phyloP scores from a whole-genome alignment of 2,797 vertebrate species.

The Enteromius thamalakanensis region DNA sequence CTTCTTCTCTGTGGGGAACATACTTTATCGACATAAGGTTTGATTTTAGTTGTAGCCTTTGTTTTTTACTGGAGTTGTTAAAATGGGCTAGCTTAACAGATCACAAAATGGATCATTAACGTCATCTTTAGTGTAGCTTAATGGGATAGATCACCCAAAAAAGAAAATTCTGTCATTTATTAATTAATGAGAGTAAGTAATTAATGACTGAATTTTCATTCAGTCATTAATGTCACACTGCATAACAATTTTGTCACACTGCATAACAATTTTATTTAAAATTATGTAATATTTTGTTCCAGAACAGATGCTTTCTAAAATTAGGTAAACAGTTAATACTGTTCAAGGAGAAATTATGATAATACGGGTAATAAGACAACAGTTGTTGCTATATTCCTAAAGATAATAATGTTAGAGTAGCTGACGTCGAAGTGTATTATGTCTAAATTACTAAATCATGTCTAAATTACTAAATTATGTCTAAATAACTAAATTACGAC shows the following conservation, averaged over 20 bases:
- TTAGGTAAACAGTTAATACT: not conserved
- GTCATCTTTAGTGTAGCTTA: not conserved
- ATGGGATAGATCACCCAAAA: too few relatives aligned
- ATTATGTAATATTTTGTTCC: not conserved
- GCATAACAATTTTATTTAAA: too few relatives aligned
- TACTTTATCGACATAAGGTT: constrained; percentile 1
- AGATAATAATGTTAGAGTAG: too few relatives aligned
- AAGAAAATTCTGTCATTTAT: too few relatives aligned
- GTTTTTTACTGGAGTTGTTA: constrained; percentile 9
- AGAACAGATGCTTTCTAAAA: not conserved
- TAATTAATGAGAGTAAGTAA: too few relatives aligned
- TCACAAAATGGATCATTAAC: not conserved
- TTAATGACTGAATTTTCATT: too few relatives aligned
- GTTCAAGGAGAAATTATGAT: not conserved
- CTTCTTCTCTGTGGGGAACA: constrained; percentile 18
- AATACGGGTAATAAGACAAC: not conserved
- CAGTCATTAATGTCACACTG: too few relatives aligned
- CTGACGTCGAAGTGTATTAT: too few relatives aligned
- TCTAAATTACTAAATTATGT: too few relatives aligned
- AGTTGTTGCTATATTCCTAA: not conserved
- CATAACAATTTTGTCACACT: too few relatives aligned
- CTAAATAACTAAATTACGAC: not conserved
- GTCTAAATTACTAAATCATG: too few relatives aligned
- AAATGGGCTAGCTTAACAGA: not conserved
- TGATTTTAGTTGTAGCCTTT: constrained; percentile 13